Percentiles rank a stretch among this genome's conserved stretches.
Evolutionary conservation across 2,113 vertebrate genomes (phyloP).

Genomic region (Pitta sordida): DNA sequence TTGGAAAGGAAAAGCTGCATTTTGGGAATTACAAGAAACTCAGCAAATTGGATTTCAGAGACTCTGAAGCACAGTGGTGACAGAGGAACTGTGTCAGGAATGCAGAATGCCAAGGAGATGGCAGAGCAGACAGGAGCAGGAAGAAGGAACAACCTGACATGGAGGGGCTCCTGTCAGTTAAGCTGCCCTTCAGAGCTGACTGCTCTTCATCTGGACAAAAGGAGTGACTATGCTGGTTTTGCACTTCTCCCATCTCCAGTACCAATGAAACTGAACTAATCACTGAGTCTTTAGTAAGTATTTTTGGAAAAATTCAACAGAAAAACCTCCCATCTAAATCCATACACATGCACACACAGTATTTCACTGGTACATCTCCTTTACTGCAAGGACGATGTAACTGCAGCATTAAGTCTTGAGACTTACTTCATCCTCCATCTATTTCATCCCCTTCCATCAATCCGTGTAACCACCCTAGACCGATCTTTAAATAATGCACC

Average conservation of each 20-base stretch:
- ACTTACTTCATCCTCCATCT: background rate
- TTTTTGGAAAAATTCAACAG: background rate
- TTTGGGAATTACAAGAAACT: background rate
- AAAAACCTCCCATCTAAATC: background rate
- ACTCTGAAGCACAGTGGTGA: background rate
- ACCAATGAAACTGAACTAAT: background rate
- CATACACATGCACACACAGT: fast-evolving
- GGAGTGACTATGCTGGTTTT: background rate
- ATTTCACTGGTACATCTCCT: background rate
- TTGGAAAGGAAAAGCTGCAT: background rate
- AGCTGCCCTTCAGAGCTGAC: background rate
- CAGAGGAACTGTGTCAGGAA: background rate
- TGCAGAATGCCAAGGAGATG: background rate
- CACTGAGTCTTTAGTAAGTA: background rate
- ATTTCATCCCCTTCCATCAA: background rate
- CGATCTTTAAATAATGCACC: background rate
- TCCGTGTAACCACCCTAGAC: background rate
- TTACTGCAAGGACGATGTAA: background rate
- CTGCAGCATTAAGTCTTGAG: background rate
- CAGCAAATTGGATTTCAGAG: background rate
- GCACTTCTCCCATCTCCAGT: background rate
- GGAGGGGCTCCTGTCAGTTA: background rate
- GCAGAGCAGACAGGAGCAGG: background rate
- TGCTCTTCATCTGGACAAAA: background rate
- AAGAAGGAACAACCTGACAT: background rate